Conservation (phyloP, 2,888 invertebrate genomes). For the Trichopria drosophilae region DNA sequence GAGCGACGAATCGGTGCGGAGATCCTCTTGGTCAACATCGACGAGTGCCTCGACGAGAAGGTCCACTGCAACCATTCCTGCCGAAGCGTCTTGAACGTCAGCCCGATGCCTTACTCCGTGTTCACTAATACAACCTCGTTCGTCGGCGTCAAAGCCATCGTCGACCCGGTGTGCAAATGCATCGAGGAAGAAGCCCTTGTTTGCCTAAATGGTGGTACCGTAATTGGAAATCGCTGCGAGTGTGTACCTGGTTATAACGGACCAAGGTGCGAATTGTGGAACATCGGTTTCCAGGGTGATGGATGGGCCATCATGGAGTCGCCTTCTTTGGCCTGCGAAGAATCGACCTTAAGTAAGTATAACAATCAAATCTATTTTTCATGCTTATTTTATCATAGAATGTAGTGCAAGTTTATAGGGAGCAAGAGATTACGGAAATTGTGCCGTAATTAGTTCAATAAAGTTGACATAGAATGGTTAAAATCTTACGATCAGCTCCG, state of each 20-base stretch:
- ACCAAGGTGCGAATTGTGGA: slow-evolving; percentile 86
- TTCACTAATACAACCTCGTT: slow-evolving; percentile 93
- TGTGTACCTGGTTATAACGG: slow-evolving; percentile 79
- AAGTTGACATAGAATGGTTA: too few relatives aligned
- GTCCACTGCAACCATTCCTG: slow-evolving; percentile 75
- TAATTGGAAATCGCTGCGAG: slow-evolving; percentile 69
- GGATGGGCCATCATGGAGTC: slow-evolving; percentile 90
- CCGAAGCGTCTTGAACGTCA: slow-evolving; percentile 74
- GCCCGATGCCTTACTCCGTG: slow-evolving; percentile 76
- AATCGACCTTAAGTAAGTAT: slow-evolving; percentile 63
- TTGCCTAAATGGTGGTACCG: slow-evolving; percentile 79
- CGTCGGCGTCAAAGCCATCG: slow-evolving; percentile 86
- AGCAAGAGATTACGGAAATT: neutral
- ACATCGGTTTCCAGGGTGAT: slow-evolving; percentile 84
- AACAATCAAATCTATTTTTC: too few relatives aligned
- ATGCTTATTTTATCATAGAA: too few relatives aligned
- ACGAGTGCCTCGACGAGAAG: slow-evolving; percentile 82
- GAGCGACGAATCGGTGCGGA: slow-evolving; percentile 73
- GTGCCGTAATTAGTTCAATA: too few relatives aligned
- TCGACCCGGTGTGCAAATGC: slow-evolving; percentile 79
- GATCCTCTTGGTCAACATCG: slow-evolving; percentile 88
- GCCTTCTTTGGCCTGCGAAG: slow-evolving; percentile 82
- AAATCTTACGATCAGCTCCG: too few relatives aligned
- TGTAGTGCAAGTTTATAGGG: neutral
- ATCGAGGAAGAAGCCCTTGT: slow-evolving; percentile 61